Conservation (phyloP, 2,888 invertebrate species). For the Drosophila neutralis region DNA sequence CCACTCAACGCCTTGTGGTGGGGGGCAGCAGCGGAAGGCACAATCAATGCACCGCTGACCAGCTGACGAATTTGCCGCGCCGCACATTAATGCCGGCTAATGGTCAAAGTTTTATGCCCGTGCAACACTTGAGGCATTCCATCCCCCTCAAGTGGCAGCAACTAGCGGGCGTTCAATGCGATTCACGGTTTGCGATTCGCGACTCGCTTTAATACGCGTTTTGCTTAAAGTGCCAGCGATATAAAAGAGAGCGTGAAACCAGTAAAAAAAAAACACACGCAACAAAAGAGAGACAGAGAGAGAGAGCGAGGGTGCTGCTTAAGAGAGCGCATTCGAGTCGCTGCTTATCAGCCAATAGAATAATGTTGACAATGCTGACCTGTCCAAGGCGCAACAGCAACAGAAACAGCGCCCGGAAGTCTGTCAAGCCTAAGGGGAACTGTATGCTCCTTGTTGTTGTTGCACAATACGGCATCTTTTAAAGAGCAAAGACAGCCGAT, state of each 20-base stretch:
- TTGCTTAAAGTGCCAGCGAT: conserved; percentile 49
- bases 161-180: conserved; percentile 1
- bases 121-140: conserved; percentile 70
- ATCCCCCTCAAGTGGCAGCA: conserved; percentile 29
- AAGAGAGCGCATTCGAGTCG: conserved; percentile 25
- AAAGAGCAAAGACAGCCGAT: conserved; percentile 38
- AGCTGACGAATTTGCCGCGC: conserved; percentile 73
- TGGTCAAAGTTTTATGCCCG: conserved; percentile 77
- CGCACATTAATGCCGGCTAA: conserved; percentile 74
- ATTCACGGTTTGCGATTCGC: conserved; percentile 6
- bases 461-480: conserved; percentile 34
- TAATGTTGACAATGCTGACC: conserved; percentile 62
- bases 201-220: conserved; percentile 48
- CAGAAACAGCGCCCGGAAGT: conserved; percentile 55
- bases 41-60: conserved; percentile 67
- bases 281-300: conserved; percentile 1
- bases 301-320: conserved; percentile 1
- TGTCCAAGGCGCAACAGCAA: conserved; percentile 59
- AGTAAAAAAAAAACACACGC: not conserved
- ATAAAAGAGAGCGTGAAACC: conserved; percentile 27
- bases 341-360: conserved; percentile 51
- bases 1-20: conserved; percentile 42
- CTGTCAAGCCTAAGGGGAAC: conserved; percentile 29
- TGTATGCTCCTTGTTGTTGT: conserved; percentile 6
- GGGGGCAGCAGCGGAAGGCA: conserved; percentile 6